These are phyloP conservation scores for Bicyclus anynana DNA, from an alignment of 1,140 invertebrate genomes.

Conservation along the genomic window DNA sequence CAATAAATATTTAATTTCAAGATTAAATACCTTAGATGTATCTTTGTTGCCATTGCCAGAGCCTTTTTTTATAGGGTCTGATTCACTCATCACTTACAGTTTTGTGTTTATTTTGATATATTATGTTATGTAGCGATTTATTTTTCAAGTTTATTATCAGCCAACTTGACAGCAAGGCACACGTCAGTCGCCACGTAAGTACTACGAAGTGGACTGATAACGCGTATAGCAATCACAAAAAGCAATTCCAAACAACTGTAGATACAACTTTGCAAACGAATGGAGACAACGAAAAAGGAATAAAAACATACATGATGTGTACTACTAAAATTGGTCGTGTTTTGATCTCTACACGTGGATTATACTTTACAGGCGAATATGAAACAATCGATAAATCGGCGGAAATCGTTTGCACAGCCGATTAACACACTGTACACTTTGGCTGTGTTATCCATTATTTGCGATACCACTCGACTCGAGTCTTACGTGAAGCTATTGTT, in stretches of 20 bases:
- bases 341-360: constrained; percentile 28
- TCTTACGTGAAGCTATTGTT: neutral
- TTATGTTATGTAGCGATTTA: constrained; percentile 10
- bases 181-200: constrained; percentile 60
- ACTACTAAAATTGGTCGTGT: constrained; percentile 38
- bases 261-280: no score
- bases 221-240: constrained; percentile 33
- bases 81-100: no score
- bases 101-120: constrained; percentile 31
- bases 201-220: constrained; percentile 50
- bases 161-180: constrained; percentile 25
- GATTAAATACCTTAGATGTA: neutral
- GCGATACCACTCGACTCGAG: neutral
- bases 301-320: constrained; percentile 19
- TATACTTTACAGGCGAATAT: constrained; percentile 40
- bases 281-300: constrained; percentile 33
- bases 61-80: constrained; percentile 34
- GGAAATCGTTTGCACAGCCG: constrained; percentile 49
- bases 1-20: no score
- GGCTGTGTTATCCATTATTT: constrained; percentile 6
- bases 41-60: constrained; percentile 11
- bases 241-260: constrained; percentile 32
- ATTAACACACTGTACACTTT: constrained; percentile 15
- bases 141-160: constrained; percentile 22
- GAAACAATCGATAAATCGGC: constrained; percentile 50